Evolutionary conservation across 2,797 vertebrate species (phyloP), one percentile per base, ranked within the genome.

Genomic region (Falco peregrinus): DNA sequence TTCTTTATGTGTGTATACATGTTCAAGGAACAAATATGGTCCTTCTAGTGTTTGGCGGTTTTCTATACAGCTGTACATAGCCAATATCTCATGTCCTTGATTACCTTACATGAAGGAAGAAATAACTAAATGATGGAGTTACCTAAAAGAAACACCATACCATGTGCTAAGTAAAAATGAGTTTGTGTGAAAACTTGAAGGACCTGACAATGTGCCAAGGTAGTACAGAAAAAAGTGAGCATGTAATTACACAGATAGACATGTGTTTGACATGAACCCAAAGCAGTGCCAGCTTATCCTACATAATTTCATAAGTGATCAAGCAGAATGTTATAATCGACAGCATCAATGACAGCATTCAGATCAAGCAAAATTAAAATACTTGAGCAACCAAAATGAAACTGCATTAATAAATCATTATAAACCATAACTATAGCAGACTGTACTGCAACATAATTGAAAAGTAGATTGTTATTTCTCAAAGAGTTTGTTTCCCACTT

Each of bases 331-430:
- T 65, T 86, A 39, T 75, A 95, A 94, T 82, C 20, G n/a, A 59
- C 41, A 84, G 53, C 47, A 57, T 96, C 82, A 93, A 95, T 93
- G 63, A 87, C 13, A 61, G 31, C n/a, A 67, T 80, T 91, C 69
- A 77, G 69, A 95, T 94, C 75, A 90, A 84, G 63, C 11, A 92
- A 92, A 96, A 96, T 92, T 86, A 96, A 97, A 96, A 95, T 73
- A 67, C 56, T 96, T 78, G 16, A 84, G 60, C 60, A 96, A 76
- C 51, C 41, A 85, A 95, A 95, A 74, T 37, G 15, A n/a, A 26
- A 76, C 69, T 71, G 22, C 54, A 77, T 97, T 96, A 96, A 97
- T 93, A 97, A 96, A 95, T 94, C 69, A 95, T 90, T 81, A 76
- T 67, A 75, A 95, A 76, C 16, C 65, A 47, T 59, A 89, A 74